These are phyloP conservation scores for Ataeniobius toweri DNA, from an alignment of 2,797 vertebrate species.

Conservation along the genomic window DNA sequence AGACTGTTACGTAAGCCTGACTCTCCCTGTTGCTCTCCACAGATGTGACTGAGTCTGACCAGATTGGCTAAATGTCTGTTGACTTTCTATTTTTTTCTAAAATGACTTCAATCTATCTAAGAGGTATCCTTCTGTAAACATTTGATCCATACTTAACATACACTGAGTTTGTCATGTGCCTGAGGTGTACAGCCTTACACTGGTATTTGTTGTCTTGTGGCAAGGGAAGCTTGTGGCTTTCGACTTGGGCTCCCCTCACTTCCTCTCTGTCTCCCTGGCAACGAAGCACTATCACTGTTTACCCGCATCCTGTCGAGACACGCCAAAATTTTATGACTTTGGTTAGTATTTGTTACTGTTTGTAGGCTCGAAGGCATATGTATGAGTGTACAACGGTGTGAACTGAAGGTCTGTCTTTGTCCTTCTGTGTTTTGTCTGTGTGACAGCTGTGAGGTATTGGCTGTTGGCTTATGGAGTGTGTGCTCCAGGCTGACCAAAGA, in stretches of 20 bases:
- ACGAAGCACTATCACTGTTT: conserved; percentile 85
- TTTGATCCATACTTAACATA: neutral
- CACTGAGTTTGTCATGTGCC: neutral
- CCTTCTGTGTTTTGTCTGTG: neutral
- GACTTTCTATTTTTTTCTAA: neutral
- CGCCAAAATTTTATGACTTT: conserved; percentile 22
- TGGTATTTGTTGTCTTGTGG: conserved; percentile 67
- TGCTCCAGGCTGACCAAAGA: neutral
- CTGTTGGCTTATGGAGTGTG: neutral
- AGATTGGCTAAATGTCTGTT: neutral
- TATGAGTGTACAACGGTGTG: conserved; percentile 2
- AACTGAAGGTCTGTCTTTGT: conserved; percentile 1
- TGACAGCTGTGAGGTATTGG: neutral
- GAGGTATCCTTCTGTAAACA: neutral
- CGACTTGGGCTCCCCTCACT: conserved; percentile 78
- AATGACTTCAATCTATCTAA: neutral
- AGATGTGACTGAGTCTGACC: neutral
- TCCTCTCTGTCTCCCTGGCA: conserved; percentile 82
- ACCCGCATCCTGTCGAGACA: conserved; percentile 79
- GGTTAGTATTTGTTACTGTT: neutral
- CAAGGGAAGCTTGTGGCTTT: conserved; percentile 77
- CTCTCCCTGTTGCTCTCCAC: neutral
- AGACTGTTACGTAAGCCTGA: neutral
- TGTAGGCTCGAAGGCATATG: neutral
- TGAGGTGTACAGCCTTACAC: conserved; percentile 57